A percentile compares a stretch with the other conserved stretches of the same genome.
Evolutionary conservation across 1,140 invertebrate species (phyloP).

Genomic region (Ectropis grisescens): DNA sequence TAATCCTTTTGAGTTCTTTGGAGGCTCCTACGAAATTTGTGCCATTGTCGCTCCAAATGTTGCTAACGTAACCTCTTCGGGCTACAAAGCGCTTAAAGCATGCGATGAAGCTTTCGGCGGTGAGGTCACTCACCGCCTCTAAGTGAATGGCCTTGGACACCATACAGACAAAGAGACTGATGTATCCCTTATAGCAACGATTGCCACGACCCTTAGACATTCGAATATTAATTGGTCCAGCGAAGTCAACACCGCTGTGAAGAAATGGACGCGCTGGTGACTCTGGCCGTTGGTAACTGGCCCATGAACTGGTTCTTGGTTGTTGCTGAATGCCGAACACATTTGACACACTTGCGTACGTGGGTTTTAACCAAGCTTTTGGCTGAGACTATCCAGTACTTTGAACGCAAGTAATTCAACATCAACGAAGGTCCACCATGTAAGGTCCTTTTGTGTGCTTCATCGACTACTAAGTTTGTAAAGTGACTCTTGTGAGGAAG

Average conservation of each 20-base stretch:
- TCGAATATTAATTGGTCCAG: constrained; percentile 1
- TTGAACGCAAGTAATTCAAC: not conserved
- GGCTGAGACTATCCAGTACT: not conserved
- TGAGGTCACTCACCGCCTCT: constrained; percentile 1
- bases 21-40: not conserved
- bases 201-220: not conserved
- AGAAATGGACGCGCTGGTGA: constrained; percentile 1
- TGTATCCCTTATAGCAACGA: constrained; percentile 1
- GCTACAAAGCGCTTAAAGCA: too few relatives aligned
- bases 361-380: not conserved
- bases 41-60: not conserved
- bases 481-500: not conserved
- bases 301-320: constrained; percentile 2
- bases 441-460: constrained; percentile 3
- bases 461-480: not conserved
- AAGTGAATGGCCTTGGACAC: constrained; percentile 1
- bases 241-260: not conserved
- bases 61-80: too few relatives aligned
- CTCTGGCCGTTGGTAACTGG: not conserved
- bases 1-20: not conserved
- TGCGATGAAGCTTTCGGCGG: too few relatives aligned
- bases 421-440: constrained; percentile 3
- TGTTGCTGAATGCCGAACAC: not conserved
- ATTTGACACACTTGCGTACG: not conserved
- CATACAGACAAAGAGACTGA: constrained; percentile 3